Conservation (phyloP, 2,888 invertebrate genomes). For the Philhelius pedissequus region DNA sequence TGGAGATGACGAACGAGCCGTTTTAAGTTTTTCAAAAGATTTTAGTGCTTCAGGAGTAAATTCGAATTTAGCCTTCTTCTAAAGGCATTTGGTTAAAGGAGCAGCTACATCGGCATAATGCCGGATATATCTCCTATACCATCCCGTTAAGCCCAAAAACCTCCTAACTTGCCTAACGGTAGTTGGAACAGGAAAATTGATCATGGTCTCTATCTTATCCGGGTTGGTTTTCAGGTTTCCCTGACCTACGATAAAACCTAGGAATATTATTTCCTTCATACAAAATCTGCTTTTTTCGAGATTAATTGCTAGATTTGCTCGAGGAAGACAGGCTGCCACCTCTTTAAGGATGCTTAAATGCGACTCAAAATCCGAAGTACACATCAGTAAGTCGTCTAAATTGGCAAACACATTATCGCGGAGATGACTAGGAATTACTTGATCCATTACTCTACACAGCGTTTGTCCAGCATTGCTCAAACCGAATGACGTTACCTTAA, state of each 20-base stretch:
- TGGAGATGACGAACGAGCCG: too few species aligned
- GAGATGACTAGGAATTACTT: too few species aligned
- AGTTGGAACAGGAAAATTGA: too few species aligned
- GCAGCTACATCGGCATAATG: background rate
- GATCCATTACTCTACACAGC: too few species aligned
- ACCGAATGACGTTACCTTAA: background rate
- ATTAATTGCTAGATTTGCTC: background rate
- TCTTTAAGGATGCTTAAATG: background rate
- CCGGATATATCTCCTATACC: too few species aligned
- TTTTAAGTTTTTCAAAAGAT: too few species aligned
- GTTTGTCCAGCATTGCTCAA: too few species aligned
- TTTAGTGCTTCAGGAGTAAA: background rate
- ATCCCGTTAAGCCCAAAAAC: too few species aligned
- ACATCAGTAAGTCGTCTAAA: background rate
- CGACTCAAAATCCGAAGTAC: background rate
- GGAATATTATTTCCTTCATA: background rate
- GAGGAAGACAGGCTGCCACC: background rate
- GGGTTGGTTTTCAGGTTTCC: background rate
- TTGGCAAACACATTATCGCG: too few species aligned
- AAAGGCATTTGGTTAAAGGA: background rate
- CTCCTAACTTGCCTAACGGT: too few species aligned
- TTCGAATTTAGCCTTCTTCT: background rate
- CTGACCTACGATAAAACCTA: background rate
- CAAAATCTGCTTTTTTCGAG: background rate
- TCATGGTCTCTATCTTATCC: background rate